phyloP scores from a whole-genome alignment of 2,888 invertebrate species.

The Athrips mouffetella region DNA sequence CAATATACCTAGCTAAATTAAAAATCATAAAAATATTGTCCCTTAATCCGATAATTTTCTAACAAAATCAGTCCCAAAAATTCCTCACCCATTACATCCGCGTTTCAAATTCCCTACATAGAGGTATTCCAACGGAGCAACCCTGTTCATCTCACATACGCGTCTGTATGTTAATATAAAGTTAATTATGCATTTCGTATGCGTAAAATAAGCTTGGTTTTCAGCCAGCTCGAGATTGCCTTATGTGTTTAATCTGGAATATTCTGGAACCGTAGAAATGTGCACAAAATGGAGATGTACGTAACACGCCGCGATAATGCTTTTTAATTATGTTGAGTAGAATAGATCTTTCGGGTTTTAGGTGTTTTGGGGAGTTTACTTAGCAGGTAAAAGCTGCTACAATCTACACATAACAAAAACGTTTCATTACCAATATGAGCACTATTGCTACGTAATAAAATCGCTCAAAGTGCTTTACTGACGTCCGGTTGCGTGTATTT shows the following conservation, averaged over 20 bases:
- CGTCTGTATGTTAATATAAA: constrained; percentile 57
- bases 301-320: not conserved
- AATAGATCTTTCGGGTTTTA: not conserved
- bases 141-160: constrained; percentile 12
- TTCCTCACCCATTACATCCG: not conserved
- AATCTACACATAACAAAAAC: too few species aligned
- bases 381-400: not conserved
- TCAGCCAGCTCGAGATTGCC: constrained; percentile 43
- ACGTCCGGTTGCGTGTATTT: too few species aligned
- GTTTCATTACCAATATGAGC: too few species aligned
- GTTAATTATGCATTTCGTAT: constrained; percentile 69
- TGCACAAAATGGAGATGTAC: constrained; percentile 32
- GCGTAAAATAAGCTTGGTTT: constrained; percentile 56
- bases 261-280: constrained; percentile 43
- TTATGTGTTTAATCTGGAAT: constrained; percentile 32
- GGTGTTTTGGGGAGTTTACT: not conserved
- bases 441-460: too few species aligned
- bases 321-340: constrained; percentile 9
- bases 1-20: too few species aligned
- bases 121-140: not conserved
- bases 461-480: too few species aligned
- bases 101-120: not conserved
- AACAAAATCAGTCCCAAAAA: not conserved
- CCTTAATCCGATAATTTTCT: too few species aligned
- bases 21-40: not conserved